Evolutionary conservation across 2,113 vertebrate genomes (phyloP).

Genomic region (Oncorhynchus kisutch): DNA sequence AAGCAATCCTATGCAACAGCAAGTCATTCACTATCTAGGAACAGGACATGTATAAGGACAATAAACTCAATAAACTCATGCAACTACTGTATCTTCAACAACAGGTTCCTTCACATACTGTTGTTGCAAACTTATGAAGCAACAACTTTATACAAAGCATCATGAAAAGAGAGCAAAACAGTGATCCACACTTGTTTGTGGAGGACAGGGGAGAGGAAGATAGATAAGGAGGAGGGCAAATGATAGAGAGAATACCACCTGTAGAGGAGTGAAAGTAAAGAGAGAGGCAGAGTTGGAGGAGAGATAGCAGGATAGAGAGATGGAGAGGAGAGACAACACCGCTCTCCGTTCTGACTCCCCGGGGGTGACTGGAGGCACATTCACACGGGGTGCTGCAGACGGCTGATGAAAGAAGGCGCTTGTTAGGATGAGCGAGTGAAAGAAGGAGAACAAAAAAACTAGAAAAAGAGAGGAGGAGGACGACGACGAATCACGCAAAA

Average conservation of each 20-base stretch:
- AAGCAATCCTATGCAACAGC: too few species aligned
- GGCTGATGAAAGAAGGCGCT: constrained; percentile 13
- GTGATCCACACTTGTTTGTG: not conserved
- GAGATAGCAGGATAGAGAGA: not conserved
- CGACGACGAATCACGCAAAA: constrained; percentile 21
- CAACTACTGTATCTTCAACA: too few species aligned
- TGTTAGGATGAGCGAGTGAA: constrained; percentile 11
- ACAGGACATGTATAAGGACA: constrained; percentile 30
- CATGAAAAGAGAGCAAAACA: constrained; percentile 6
- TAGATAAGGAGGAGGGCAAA: not conserved
- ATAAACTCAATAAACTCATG: not conserved
- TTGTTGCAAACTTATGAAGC: too few species aligned
- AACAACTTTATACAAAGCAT: not conserved
- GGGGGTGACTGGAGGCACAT: not conserved
- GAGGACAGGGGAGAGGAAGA: not conserved
- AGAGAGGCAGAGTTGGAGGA: not conserved
- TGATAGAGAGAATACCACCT: constrained; percentile 14
- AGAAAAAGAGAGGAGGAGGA: not conserved
- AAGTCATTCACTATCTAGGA: constrained; percentile 29
- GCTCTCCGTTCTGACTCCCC: constrained; percentile 8
- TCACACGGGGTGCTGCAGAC: not conserved
- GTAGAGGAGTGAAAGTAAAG: not conserved
- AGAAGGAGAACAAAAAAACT: not conserved
- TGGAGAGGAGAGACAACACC: not conserved
- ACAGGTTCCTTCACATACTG: too few species aligned